Evolutionary conservation across 2,113 vertebrate genomes (phyloP).

Genomic region (Tetrao urogallus): DNA sequence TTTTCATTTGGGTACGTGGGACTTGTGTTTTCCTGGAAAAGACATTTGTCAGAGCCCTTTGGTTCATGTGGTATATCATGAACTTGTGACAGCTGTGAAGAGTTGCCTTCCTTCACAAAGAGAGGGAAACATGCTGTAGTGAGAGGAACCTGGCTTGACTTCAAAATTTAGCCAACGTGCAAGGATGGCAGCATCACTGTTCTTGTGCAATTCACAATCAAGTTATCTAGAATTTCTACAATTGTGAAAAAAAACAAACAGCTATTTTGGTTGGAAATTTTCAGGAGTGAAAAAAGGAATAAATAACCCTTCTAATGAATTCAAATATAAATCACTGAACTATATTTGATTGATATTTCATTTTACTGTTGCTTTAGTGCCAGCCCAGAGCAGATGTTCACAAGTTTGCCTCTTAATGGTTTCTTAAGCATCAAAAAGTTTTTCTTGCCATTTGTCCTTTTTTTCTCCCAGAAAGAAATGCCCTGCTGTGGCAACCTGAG

Average conservation of each 20-base stretch:
- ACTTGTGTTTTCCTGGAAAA: not conserved
- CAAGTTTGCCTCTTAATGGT: not conserved
- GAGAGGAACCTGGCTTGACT: rapidly evolving
- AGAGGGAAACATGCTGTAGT: not conserved
- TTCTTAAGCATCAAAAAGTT: not conserved
- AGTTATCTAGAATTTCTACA: not conserved
- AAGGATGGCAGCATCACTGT: not conserved
- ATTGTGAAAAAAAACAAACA: not conserved
- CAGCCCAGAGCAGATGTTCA: not conserved
- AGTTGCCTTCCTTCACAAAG: not conserved
- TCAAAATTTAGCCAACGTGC: not conserved
- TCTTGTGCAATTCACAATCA: not conserved
- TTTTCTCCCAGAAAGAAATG: rapidly evolving
- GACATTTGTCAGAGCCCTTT: not conserved
- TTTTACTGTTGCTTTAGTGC: not conserved
- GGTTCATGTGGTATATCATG: not conserved
- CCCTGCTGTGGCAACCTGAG: not conserved
- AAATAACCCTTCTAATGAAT: not conserved
- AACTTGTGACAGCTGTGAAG: not conserved
- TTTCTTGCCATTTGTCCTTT: not conserved
- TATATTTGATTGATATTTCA: conserved; percentile 7
- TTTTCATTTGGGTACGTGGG: not conserved
- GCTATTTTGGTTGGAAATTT: not conserved
- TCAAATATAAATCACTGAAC: conserved; percentile 2
- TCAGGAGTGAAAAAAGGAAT: not conserved